Evolutionary conservation across 2,888 invertebrate genomes (phyloP).

Genomic region (Trachelus stipa): DNA sequence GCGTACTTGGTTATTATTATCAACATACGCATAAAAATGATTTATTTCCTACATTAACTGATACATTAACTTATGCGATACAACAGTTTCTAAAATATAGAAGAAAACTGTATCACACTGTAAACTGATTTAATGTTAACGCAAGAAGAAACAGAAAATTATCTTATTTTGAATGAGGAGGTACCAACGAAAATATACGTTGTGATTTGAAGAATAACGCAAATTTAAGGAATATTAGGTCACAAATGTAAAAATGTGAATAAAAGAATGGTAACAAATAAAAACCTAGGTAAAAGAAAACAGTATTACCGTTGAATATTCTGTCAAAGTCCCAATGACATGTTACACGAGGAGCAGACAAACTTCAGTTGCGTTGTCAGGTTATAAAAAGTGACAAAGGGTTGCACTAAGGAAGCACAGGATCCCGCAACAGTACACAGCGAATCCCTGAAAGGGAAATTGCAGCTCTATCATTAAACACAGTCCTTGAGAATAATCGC

Average conservation of each 20-base stretch:
- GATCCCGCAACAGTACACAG: constrained; percentile 25
- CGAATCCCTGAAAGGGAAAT: constrained; percentile 33
- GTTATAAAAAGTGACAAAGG: constrained; percentile 45
- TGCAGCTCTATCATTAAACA: constrained; percentile 23
- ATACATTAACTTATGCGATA: neutral
- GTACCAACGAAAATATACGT: neutral
- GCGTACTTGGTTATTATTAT: neutral
- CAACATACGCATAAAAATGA: neutral
- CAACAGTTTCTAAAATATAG: neutral
- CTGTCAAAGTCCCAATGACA: constrained; percentile 47
- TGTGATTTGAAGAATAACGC: neutral
- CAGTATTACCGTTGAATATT: constrained; percentile 32
- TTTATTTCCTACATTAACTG: neutral
- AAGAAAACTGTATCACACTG: neutral
- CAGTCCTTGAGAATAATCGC: constrained; percentile 19
- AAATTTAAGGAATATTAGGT: neutral
- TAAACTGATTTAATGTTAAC: neutral
- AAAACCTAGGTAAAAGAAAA: neutral
- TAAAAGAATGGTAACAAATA: neutral
- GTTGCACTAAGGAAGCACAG: constrained; percentile 30
- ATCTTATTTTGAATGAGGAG: neutral
- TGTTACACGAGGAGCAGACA: constrained; percentile 33
- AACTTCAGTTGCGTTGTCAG: constrained; percentile 39
- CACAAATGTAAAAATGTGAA: neutral
- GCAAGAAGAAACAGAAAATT: neutral